phyloP scores from a whole-genome alignment of 2,113 vertebrate genomes.

The Trachemys scripta region DNA sequence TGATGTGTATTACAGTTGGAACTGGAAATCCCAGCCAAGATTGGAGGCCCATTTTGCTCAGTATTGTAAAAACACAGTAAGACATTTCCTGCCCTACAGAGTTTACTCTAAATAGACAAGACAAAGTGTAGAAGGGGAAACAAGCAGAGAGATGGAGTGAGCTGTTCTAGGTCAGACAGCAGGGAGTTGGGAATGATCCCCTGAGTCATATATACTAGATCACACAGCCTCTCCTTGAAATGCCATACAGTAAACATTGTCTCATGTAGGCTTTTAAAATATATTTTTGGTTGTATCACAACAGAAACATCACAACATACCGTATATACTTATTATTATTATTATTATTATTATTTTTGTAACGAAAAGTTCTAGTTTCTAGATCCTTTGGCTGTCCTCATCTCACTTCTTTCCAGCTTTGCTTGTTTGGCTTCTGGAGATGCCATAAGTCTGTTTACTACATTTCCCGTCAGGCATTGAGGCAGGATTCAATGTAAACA shows the following conservation, averaged over 20 bases:
- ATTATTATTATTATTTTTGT: background rate
- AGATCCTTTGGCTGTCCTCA: background rate
- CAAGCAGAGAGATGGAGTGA: background rate
- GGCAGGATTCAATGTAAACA: background rate
- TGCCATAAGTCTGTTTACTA: background rate
- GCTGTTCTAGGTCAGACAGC: too few relatives aligned
- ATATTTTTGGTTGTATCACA: background rate
- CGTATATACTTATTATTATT: too few relatives aligned
- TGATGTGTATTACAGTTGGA: background rate
- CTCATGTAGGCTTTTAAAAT: background rate
- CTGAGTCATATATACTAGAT: background rate
- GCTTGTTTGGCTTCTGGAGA: background rate
- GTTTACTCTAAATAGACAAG: fast-evolving
- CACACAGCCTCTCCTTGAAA: too few relatives aligned
- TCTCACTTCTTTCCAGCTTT: background rate
- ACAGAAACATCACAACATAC: fast-evolving
- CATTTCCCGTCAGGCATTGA: fast-evolving
- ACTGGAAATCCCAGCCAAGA: background rate
- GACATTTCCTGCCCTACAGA: background rate
- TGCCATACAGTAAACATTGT: too few relatives aligned
- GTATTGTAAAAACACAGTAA: fast-evolving
- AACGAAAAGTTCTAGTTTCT: background rate
- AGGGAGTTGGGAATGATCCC: too few relatives aligned
- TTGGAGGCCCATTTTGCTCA: background rate
- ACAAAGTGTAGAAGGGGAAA: background rate